Conservation (phyloP, 2,797 vertebrate genomes). For the Darevskia nairensis region DNA sequence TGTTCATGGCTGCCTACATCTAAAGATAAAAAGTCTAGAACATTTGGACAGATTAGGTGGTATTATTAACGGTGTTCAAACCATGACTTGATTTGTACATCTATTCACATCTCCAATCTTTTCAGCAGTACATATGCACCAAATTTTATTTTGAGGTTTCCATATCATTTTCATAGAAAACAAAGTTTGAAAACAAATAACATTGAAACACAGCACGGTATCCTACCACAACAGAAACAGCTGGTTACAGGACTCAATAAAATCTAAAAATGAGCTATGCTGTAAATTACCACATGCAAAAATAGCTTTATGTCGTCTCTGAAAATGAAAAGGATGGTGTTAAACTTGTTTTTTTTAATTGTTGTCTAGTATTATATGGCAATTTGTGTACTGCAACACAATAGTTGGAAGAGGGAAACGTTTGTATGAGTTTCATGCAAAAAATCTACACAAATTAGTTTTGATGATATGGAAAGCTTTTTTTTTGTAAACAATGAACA, state of each 20-base stretch:
- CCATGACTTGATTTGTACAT: constrained; percentile 88
- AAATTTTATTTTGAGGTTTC: constrained; percentile 92
- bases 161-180: constrained; percentile 93
- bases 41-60: constrained; percentile 89
- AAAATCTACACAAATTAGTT: constrained; percentile 85
- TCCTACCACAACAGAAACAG: constrained; percentile 94
- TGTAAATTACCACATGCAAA: constrained; percentile 97
- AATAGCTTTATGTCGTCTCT: constrained; percentile 89
- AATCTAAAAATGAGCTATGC: constrained; percentile 98
- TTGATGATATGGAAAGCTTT: constrained; percentile 90
- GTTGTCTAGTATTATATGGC: constrained; percentile 87
- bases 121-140: constrained; percentile 94
- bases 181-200: constrained; percentile 92
- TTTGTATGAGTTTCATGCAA: constrained; percentile 82
- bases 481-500: constrained; percentile 90
- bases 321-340: constrained; percentile 88
- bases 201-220: constrained; percentile 95
- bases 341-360: constrained; percentile 81
- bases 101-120: constrained; percentile 86
- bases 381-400: constrained; percentile 88
- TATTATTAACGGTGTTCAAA: constrained; percentile 87
- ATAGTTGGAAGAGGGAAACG: constrained; percentile 81
- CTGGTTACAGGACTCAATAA: constrained; percentile 92
- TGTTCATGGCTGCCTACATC: constrained; percentile 89
- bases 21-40: constrained; percentile 89